Base-by-base conservation (phyloP, 2,113 vertebrate species). In the Atlantisia rogersi region DNA sequence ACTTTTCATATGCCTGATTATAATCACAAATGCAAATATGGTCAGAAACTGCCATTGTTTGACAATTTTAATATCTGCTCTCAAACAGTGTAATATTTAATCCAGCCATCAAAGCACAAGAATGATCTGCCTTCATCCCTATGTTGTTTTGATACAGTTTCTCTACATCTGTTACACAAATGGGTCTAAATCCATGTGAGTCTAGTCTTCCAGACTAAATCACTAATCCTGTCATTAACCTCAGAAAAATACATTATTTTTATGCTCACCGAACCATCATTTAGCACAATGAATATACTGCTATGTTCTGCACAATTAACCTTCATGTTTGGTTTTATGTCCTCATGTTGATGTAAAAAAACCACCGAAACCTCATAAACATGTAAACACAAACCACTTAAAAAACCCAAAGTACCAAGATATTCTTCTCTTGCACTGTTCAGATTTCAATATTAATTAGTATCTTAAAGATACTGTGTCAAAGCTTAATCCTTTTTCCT, bases 211-310 rank as follows among this genome's bases (percentile, higher is more conserved):
- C 70, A 88, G 86, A n/a, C 39, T 74, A 83, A 70, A 84, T 67
- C 91, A 90, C 48, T 96, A 96, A 96, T 97, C 94, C 83, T 53
- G 71, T 80, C 71, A 93, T 86, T 92, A 97, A 95, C 39, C 69
- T 83, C 78, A 64, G 56, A 76, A 95, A 92, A 95, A 88, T 21
- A 78, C 28, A 31, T 16, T 71, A 68, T 90, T 92, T 96, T 93
- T 76, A 87, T 25, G 74, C 52, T 65, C 64, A 84, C 19, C 83
- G 39, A 90, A 32, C 46, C 40, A 91, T 46, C 26, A 76, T 42
- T 82, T 48, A 26, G 31, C 32, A 70, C 52, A 88, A 70, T 19
- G n/a, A 91, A 81, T 26, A 65, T 31, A 24, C n/a, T 71, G n/a
- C 15, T 67, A 44, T 7, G 35, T 17, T 94, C 60, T 52, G 50